Evolutionary conservation across 37 sponge, comb jelly and placozoan genomes (phyloP).

Genomic region (Lycopodina hypogea): DNA sequence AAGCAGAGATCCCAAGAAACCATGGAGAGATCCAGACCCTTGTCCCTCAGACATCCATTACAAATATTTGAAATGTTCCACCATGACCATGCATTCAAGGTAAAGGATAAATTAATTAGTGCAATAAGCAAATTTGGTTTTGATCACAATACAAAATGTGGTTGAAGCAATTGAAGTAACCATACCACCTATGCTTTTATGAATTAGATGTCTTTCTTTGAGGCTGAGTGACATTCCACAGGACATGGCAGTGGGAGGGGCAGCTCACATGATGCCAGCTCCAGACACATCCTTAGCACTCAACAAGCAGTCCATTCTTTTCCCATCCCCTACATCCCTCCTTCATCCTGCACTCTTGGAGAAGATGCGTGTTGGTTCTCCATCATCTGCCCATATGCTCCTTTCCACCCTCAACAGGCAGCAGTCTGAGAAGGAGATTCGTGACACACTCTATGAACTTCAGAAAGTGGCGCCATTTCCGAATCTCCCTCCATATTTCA

Average conservation of each 20-base stretch:
- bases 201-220: no score
- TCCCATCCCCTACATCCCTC: conserved; percentile 22
- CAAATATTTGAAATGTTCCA: neutral
- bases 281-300: no score
- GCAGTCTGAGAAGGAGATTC: neutral
- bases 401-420: conserved; percentile 29
- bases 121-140: neutral
- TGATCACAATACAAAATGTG: neutral
- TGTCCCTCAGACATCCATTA: conserved; percentile 32
- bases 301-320: neutral
- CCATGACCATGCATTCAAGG: neutral
- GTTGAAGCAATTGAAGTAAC: no score
- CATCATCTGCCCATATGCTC: conserved; percentile 6
- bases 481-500: conserved; percentile 41
- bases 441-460: conserved; percentile 7
- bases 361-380: conserved; percentile 38
- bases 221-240: no score
- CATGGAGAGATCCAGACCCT: conserved; percentile 41
- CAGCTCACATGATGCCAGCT: no score
- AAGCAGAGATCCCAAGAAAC: neutral
- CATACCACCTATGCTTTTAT: no score
- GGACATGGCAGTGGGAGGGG: no score
- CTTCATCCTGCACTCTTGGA: conserved; percentile 49
- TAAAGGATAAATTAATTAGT: neutral
- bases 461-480: conserved; percentile 43